A percentile compares a stretch with the other conserved stretches of the same genome.
Conservation (phyloP, 92 coral and sea anemone species). For the Phenganax subtilis region DNA sequence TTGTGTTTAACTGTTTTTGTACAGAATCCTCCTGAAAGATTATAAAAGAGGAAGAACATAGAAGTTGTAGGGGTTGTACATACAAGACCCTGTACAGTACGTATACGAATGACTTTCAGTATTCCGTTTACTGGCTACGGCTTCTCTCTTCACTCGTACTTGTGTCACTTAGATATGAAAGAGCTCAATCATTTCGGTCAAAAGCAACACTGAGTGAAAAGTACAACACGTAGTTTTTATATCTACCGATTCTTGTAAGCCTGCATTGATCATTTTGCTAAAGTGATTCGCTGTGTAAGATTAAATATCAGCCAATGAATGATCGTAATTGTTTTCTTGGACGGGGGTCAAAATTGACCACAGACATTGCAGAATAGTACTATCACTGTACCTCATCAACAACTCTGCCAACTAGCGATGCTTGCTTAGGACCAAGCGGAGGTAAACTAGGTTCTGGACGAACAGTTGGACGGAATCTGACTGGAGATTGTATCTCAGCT, state of each 20-base stretch:
- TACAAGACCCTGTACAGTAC: neutral
- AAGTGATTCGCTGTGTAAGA: no score
- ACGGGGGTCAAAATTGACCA: neutral
- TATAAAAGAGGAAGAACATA: neutral
- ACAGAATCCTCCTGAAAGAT: slow-evolving; percentile 30
- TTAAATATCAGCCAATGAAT: no score
- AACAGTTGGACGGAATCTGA: slow-evolving; percentile 89
- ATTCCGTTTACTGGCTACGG: no score
- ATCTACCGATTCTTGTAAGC: no score
- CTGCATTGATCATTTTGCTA: no score
- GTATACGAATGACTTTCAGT: neutral
- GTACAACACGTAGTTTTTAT: no score
- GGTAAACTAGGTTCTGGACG: slow-evolving; percentile 86
- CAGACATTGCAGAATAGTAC: neutral
- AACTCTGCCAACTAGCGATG: slow-evolving; percentile 76
- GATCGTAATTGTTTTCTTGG: no score
- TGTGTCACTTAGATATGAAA: no score
- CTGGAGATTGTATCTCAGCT: slow-evolving; percentile 81
- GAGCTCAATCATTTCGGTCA: no score
- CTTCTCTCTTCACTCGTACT: no score
- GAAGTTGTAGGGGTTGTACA: no score
- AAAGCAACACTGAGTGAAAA: no score
- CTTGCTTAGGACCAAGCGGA: slow-evolving; percentile 65
- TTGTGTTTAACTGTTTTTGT: slow-evolving; percentile 23
- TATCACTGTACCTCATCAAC: slow-evolving; percentile 53